Evolutionary conservation across 2,797 vertebrate genomes (phyloP).

Genomic region (Ctenosaura bakeri): DNA sequence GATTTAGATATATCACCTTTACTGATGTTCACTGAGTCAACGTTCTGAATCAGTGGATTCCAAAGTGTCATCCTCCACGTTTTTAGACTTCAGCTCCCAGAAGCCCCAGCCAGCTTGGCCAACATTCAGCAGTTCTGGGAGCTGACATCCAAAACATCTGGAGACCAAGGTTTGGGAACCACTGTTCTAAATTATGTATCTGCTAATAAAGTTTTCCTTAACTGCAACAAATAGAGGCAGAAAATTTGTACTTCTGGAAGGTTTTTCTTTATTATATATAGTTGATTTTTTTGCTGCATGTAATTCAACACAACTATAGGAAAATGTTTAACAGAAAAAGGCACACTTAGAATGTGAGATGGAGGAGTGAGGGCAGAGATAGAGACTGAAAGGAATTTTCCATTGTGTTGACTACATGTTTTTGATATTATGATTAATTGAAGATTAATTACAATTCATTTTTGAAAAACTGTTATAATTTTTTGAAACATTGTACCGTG

Average conservation of each 20-base stretch:
- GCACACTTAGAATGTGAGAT: neutral
- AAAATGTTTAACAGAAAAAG: neutral
- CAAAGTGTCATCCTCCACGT: too few relatives aligned
- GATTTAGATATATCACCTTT: slow-evolving; percentile 9
- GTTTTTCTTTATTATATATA: neutral
- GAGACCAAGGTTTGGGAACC: too few relatives aligned
- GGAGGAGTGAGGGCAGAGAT: neutral
- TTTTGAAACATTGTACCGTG: too few relatives aligned
- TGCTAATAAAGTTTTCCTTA: neutral
- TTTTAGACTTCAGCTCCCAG: too few relatives aligned
- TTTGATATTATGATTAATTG: too few relatives aligned
- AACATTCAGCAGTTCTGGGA: too few relatives aligned
- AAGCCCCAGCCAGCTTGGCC: too few relatives aligned
- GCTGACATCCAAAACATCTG: too few relatives aligned
- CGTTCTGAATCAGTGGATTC: neutral
- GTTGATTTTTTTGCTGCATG: neutral
- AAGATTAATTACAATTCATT: too few relatives aligned
- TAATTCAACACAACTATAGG: neutral
- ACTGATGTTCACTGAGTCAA: slow-evolving; percentile 1
- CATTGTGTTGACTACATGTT: too few relatives aligned
- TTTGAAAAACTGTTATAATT: too few relatives aligned
- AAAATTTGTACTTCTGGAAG: neutral
- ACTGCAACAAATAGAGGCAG: neutral
- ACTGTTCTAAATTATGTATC: slow-evolving; percentile 19
- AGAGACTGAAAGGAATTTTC: too few relatives aligned